Evolutionary conservation across 2,888 invertebrate genomes (phyloP).

Genomic region (Meghimatium bilineatum): DNA sequence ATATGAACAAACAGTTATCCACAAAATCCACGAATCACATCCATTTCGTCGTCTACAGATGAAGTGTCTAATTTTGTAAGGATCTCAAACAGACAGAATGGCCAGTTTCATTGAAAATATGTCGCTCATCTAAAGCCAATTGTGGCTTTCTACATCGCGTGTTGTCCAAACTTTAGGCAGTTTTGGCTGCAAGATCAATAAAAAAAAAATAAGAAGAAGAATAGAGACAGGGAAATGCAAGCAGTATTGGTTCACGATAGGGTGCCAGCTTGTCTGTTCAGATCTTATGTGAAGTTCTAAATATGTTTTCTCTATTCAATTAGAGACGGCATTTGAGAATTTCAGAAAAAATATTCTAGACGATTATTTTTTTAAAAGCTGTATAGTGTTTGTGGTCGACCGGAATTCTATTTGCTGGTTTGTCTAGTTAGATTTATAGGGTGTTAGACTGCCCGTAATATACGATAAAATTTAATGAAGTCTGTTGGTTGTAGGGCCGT

Average conservation of each 20-base stretch:
- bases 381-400: too few species aligned
- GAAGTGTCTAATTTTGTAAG: neutral
- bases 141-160: neutral
- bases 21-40: too few species aligned
- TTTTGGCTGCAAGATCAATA: neutral
- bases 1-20: too few species aligned
- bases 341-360: neutral
- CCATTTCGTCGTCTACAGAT: too few species aligned
- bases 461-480: too few species aligned
- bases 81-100: neutral
- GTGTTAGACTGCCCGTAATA: too few species aligned
- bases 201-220: neutral
- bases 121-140: neutral
- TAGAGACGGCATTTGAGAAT: neutral
- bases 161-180: neutral
- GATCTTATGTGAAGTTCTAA: neutral
- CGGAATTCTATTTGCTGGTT: too few species aligned
- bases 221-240: neutral
- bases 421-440: too few species aligned
- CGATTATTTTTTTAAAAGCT: too few species aligned
- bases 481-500: too few species aligned
- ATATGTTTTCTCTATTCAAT: neutral
- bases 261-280: neutral
- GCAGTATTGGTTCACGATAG: neutral
- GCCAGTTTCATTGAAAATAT: neutral